Conservation (phyloP, 2,888 invertebrate species). For the Zele albiditarsus region DNA sequence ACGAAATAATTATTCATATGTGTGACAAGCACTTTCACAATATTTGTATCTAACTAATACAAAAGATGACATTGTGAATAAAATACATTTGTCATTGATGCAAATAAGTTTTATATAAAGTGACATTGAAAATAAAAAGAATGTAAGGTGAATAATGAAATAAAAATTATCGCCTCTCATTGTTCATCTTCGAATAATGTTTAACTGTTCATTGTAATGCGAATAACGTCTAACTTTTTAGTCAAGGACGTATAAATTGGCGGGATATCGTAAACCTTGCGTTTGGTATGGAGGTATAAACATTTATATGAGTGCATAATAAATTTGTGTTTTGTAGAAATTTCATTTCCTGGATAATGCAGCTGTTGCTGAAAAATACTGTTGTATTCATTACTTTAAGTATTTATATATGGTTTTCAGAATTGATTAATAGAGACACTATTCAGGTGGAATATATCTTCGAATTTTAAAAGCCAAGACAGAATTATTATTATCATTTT, state of each 20-base stretch:
- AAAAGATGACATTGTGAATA: not conserved
- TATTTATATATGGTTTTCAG: not conserved
- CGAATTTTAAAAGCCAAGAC: not conserved
- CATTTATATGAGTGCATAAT: not conserved
- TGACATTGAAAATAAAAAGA: slow-evolving; percentile 3
- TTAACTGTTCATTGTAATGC: not conserved
- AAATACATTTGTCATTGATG: not conserved
- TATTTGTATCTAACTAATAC: not conserved
- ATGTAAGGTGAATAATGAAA: not conserved
- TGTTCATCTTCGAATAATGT: not conserved
- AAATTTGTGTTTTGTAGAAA: not conserved
- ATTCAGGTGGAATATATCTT: not conserved
- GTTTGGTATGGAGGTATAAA: not conserved
- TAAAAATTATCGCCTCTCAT: not conserved
- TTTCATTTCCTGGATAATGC: not conserved
- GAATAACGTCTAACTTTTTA: not conserved
- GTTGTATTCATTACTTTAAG: not conserved
- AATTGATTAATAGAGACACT: not conserved
- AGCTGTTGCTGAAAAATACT: not conserved
- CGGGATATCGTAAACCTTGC: not conserved
- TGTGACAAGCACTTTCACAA: no score
- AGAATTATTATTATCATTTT: no score
- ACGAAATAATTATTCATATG: no score
- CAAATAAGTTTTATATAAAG: not conserved
- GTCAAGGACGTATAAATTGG: slow-evolving; percentile 1